phyloP scores from a whole-genome alignment of 53 echinoderm and acorn worm species.

The Holothuria scabra region DNA sequence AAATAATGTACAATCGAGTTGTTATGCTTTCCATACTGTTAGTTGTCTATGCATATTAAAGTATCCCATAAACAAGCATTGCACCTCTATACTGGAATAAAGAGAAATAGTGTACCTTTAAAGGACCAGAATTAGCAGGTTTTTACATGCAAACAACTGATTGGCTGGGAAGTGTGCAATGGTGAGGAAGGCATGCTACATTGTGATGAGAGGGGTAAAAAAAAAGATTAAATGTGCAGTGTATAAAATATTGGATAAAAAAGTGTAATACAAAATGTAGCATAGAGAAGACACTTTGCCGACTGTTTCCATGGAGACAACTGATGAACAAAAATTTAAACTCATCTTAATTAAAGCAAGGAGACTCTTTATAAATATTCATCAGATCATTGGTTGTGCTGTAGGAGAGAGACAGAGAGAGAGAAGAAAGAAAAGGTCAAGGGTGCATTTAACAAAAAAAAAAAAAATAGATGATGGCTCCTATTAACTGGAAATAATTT shows the following conservation, averaged over 20 bases:
- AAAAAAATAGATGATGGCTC: background rate
- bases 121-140: no score
- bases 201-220: conserved; percentile 1
- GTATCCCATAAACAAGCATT: no score
- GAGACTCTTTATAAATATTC: conserved; percentile 3
- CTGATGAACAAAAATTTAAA: conserved; percentile 13
- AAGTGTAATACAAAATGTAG: background rate
- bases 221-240: background rate
- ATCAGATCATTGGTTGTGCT: conserved; percentile 41
- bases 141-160: no score
- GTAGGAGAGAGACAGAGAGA: conserved; percentile 34
- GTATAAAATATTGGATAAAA: conserved; percentile 19
- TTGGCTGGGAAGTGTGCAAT: no score
- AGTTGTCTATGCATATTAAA: no score
- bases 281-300: background rate
- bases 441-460: conserved; percentile 26
- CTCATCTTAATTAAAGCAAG: conserved; percentile 32
- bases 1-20: no score
- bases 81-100: no score
- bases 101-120: no score
- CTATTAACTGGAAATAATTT: background rate
- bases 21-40: no score
- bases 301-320: conserved; percentile 14
- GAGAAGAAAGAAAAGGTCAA: conserved; percentile 32
- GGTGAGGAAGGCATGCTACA: conserved; percentile 16